Percentiles rank a stretch among this genome's conserved stretches.
Evolutionary conservation across 2,113 vertebrate species (phyloP).

Genomic region (Atlantisia rogersi): DNA sequence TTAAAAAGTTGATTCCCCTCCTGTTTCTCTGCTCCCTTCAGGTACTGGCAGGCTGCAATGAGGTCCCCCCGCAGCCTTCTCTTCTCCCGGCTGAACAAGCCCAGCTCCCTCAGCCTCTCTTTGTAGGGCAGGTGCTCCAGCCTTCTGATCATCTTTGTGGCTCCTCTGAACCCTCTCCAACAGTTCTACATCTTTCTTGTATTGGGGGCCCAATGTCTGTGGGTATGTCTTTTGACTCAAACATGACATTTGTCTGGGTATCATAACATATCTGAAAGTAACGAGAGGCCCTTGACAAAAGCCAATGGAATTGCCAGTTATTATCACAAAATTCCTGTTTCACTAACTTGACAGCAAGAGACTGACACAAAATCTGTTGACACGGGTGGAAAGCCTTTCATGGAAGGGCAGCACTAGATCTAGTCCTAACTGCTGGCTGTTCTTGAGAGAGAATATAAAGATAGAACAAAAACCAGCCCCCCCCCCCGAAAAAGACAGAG

Average conservation of each 20-base stretch:
- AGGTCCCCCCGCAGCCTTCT: no score
- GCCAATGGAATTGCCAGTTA: neutral
- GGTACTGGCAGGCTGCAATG: no score
- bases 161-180: no score
- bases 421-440: neutral
- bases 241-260: neutral
- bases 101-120: no score
- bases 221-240: neutral
- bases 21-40: no score
- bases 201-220: neutral
- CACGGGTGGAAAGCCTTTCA: neutral
- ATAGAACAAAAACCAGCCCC: neutral
- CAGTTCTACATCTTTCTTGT: no score
- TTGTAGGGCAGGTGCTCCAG: no score
- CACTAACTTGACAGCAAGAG: neutral
- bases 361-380: neutral
- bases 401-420: neutral
- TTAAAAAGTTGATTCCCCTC: no score
- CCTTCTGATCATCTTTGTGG: no score
- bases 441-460: neutral
- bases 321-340: neutral
- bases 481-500: neutral
- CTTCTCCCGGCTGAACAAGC: no score
- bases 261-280: neutral
- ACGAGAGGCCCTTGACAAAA: neutral